Conservation (phyloP, 2,797 vertebrate genomes). For the Zonotrichia albicollis region DNA sequence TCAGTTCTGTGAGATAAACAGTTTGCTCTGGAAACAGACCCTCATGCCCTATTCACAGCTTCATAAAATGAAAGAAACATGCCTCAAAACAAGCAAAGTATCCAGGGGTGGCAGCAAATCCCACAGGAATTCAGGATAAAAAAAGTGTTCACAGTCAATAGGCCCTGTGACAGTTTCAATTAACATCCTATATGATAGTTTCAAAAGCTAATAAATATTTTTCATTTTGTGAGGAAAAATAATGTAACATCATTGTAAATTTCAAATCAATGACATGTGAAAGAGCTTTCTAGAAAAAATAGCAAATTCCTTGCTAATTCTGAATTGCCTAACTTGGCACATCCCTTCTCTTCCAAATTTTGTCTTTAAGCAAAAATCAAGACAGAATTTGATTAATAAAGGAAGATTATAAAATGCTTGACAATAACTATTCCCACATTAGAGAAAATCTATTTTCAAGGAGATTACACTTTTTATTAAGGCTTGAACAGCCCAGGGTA, state of each 20-base stretch:
- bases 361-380: conserved; percentile 8
- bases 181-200: neutral
- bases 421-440: conserved; percentile 32
- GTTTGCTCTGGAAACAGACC: neutral
- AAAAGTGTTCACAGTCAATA: neutral
- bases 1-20: neutral
- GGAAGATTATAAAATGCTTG: neutral
- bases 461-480: conserved; percentile 52
- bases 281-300: neutral
- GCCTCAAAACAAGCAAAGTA: neutral
- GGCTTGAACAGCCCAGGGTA: conserved; percentile 13
- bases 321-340: conserved; percentile 16
- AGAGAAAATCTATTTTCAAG: conserved; percentile 48
- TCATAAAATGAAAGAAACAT: neutral
- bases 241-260: neutral
- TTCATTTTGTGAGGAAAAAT: neutral
- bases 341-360: conserved; percentile 39
- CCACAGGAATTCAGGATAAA: neutral
- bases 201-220: neutral
- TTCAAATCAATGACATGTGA: neutral
- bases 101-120: neutral
- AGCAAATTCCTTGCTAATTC: conserved; percentile 1
- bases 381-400: conserved; percentile 29
- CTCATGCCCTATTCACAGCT: neutral
- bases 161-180: neutral